phyloP scores from a whole-genome alignment of 1,140 invertebrate species.

The Drosophila saltans region DNA sequence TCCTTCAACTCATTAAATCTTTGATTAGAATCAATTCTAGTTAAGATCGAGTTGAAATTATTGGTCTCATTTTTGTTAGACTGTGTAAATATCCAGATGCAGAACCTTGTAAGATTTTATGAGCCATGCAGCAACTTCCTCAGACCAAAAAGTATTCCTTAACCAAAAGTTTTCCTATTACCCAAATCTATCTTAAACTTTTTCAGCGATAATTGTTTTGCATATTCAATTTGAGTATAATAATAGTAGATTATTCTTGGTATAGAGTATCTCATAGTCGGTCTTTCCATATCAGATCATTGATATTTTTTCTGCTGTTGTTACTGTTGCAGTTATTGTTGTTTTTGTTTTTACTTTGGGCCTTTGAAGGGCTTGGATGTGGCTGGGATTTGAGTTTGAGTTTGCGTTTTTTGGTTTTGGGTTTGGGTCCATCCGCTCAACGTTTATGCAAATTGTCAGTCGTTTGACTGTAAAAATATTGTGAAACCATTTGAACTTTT shows the following conservation, averaged over 20 bases:
- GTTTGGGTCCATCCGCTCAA: slow-evolving; percentile 29
- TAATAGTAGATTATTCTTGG: background rate
- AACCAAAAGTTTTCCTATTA: too few relatives aligned
- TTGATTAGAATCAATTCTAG: too few relatives aligned
- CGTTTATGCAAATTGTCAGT: slow-evolving; percentile 71
- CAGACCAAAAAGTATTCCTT: too few relatives aligned
- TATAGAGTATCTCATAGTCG: background rate
- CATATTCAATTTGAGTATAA: too few relatives aligned
- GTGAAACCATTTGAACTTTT: slow-evolving; percentile 63
- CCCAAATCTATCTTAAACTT: too few relatives aligned
- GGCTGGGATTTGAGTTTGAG: slow-evolving; percentile 7
- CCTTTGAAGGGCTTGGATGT: slow-evolving; percentile 8
- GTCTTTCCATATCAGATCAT: background rate
- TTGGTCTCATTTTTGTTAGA: too few relatives aligned
- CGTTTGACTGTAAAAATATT: slow-evolving; percentile 68
- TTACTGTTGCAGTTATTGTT: background rate
- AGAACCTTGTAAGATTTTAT: too few relatives aligned
- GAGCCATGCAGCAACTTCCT: too few relatives aligned
- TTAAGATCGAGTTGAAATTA: too few relatives aligned
- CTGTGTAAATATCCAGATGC: too few relatives aligned
- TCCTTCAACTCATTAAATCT: too few relatives aligned
- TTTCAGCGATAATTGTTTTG: too few relatives aligned
- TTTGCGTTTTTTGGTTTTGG: background rate
- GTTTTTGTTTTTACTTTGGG: background rate
- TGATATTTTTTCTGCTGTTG: slow-evolving; percentile 19